Evolutionary conservation across 2,113 vertebrate species (phyloP), one percentile per base, ranked within the genome.

Genomic region (Catharus fuscescens): DNA sequence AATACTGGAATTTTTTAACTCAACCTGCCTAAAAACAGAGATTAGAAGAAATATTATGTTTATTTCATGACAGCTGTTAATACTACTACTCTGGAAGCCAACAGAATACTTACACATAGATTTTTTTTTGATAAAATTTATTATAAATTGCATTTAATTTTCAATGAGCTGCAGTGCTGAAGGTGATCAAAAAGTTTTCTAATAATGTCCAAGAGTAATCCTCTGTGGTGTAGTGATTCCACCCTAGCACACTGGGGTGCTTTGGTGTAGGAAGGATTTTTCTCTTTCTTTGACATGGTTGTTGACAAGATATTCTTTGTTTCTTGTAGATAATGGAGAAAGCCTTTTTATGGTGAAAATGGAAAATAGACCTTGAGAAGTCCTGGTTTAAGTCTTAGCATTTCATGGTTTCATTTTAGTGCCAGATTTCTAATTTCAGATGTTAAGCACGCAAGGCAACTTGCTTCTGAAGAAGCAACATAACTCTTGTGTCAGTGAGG

Each of bases 221-320:
- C 28, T 73, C 42, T 87, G 34, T 42, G 10, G 7, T 59, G 32
- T 57, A 45, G 64, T 25, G 57, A 45, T 76, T 73, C 12, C 18
- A 31, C 8, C 3, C 9, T 1, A 0, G 11, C 40, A 36, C 23
- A 54, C 8, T 45, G 28, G 42, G 21, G 4, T 26, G 20, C 10
- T 87, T 65, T 7, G 4, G 11, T 38, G 29, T 16, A 42, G 23
- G 31, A 66, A 15, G 5, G 5, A 25, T 66, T 89, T 74, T 74
- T 66, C 18, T 50, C 45, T 59, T 72, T 56, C 28, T 87, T 59
- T 76, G 26, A 2, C 9, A 6, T 36, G 10, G 17, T 79, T 81
- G 38, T 60, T 44, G 38, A 29, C 10, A 59, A 74, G 69, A 8
- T 40, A 42, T 18, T 52, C 9, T 47, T 76, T 38, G 24, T 48